Evolutionary conservation across 2,888 invertebrate species (phyloP), one percentile per base, ranked within the genome.

Genomic region (Apodemia duryi): DNA sequence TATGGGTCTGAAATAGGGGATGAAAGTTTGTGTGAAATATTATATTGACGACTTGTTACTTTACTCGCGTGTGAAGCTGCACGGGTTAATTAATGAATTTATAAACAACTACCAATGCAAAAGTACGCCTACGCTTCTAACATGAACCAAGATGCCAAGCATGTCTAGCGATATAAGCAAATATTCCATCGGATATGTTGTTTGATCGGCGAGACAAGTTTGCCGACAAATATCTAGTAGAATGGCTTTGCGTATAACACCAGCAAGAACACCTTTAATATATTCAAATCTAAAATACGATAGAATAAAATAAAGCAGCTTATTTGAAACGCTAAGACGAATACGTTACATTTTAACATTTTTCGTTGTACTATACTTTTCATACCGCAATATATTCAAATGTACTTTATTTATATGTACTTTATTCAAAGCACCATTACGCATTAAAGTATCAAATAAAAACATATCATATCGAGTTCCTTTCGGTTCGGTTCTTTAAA

Each of bases 121-220:
- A 41, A 41, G 9, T 41, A 41, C 41, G 21, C 21, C 10, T 10
- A 10, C 43, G 13, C 46, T 46, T 46, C 5, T 67, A 32, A 61
- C 64, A 68, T 66, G 57, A 29, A 57, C 65, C 69, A 66, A 62
- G 46, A 63, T 11, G 43, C 49, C 29, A 79, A 81, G 83, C 82
- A 85, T 83, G 81, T 81, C 78, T 79, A 77, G 79, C 70, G 80
- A 80, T 80, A 77, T 79, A 79, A 81, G 84, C 83, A 90, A 91
- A 91, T 87, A 90, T 88, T 86, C 82, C 76, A 78, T 77, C 81
- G 81, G 85, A 86, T 86, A 88, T 84, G 85, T 85, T 90, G 88
- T 91, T 90, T 91, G 90, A 89, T 89, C 90, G 86, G 77, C 78
- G 80, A 83, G 84, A 88, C 85, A 86, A 87, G 85, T 90, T 89